Conservation (phyloP, 2,888 invertebrate species). For the Anthoptus insignis region DNA sequence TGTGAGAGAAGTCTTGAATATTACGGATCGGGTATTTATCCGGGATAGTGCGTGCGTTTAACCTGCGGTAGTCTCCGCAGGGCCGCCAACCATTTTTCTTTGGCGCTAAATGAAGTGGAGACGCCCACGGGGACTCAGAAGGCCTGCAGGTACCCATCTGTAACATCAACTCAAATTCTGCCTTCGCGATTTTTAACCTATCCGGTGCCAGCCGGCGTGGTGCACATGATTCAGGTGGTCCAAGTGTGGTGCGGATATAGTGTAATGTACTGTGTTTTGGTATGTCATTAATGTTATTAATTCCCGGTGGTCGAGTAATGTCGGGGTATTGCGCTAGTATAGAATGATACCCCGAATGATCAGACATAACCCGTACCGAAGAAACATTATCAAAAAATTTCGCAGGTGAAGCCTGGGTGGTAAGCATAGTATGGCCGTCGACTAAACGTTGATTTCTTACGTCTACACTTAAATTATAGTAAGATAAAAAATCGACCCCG, state of each 20-base stretch:
- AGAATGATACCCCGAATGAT: not conserved
- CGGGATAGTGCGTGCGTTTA: constrained; percentile 58
- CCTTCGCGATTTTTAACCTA: constrained; percentile 51
- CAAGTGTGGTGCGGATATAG: constrained; percentile 52
- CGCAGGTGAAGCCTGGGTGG: constrained; percentile 7
- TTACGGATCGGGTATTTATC: constrained; percentile 56
- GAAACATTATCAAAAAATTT: constrained; percentile 19
- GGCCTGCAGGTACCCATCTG: constrained; percentile 54
- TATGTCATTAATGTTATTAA: constrained; percentile 4
- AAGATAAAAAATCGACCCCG: constrained; percentile 50
- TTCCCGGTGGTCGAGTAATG: constrained; percentile 39
- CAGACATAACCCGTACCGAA: constrained; percentile 22
- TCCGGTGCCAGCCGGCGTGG: constrained; percentile 57
- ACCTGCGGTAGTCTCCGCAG: constrained; percentile 60
- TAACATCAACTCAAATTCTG: constrained; percentile 55
- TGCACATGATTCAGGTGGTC: constrained; percentile 49
- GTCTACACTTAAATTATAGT: constrained; percentile 57
- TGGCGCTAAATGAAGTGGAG: constrained; percentile 56
- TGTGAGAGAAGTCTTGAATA: constrained; percentile 44
- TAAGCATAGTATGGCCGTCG: constrained; percentile 39
- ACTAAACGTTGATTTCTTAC: constrained; percentile 48
- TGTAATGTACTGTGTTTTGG: constrained; percentile 48
- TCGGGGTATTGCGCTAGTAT: not conserved
- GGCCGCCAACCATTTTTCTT: constrained; percentile 47
- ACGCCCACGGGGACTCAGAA: constrained; percentile 54